Evolutionary conservation across 2,888 invertebrate genomes (phyloP), one percentile per base, ranked within the genome.

Genomic region (Tiliacea aurago): DNA sequence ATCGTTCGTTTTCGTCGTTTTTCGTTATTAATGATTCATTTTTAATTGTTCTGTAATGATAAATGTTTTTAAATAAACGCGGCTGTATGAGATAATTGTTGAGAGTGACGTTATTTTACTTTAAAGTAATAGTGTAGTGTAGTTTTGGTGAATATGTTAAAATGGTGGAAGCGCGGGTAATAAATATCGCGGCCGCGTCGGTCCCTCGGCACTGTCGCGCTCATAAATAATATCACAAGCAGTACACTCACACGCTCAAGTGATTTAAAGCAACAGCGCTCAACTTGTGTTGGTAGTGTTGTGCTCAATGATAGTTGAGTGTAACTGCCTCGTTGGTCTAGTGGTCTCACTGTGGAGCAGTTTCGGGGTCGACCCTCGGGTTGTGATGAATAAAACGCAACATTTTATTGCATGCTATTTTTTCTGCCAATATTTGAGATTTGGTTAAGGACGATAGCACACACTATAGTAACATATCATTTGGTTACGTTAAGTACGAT

Each of bases 141-240:
- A 37, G 37, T 37, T 28, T 37, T 37, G 37, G 37, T 37, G 37
- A 37, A 37, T 37, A 37, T 37, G 6, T 37, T 4, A 37, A 37
- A 43, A n/a, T 13, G 18, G 28, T 20, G 69, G 23, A 49, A 28
- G 41, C 41, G 51, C 28, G 15, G 67, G 28, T 7, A 11, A 41
- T 51, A 68, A 49, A 51, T 68, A 69, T 41, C 37, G 20, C 23
- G 41, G 23, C 37, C 11, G 43, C 18, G 23, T 10, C 23, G 61
- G 41, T 23, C 6, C 41, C 23, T 43, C 18, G 43, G 23, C n/a
- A 69, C 15, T 28, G 69, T 43, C 70, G 70, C 51, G 41, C 37
- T 70, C 70, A 41, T 33, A 33, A 43, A 70, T 53, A 70, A 51
- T 43, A 53, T 70, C 28, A 11, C 67, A 33, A 49, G 51, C 70